These are phyloP conservation scores for Rhynchonema sp. DNA, from an alignment of 2,888 invertebrate species.

Conservation along the genomic window DNA sequence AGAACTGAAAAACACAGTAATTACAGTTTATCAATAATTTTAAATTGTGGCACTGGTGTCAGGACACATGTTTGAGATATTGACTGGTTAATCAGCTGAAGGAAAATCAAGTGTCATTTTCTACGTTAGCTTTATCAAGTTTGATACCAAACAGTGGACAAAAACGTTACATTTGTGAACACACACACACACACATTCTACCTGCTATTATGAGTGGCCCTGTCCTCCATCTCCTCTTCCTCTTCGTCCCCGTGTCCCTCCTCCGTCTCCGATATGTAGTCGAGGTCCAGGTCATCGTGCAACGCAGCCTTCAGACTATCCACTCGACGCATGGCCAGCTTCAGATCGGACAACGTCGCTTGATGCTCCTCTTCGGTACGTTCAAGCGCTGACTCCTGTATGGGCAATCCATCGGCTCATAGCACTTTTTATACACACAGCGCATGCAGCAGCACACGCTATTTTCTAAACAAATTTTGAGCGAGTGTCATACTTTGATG, in stretches of 20 bases:
- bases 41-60: too few species aligned
- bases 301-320: slow-evolving; percentile 67
- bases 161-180: neutral
- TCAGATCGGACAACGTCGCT: slow-evolving; percentile 44
- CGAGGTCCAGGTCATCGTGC: slow-evolving; percentile 1
- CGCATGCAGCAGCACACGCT: too few species aligned
- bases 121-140: neutral
- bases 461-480: too few species aligned
- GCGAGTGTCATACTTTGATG: too few species aligned
- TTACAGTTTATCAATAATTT: too few species aligned
- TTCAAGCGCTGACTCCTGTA: slow-evolving; percentile 30
- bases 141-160: neutral
- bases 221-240: slow-evolving; percentile 3
- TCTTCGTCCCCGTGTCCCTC: too few species aligned
- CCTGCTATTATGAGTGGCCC: neutral
- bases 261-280: neutral
- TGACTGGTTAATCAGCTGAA: too few species aligned
- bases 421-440: too few species aligned
- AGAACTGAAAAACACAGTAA: neutral
- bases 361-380: slow-evolving; percentile 31
- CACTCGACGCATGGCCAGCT: slow-evolving; percentile 67
- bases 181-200: neutral
- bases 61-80: too few species aligned
- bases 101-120: neutral
- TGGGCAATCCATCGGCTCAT: too few species aligned